These are phyloP conservation scores for Lepidostoma basale DNA, from an alignment of 1,140 invertebrate species.

Conservation along the genomic window DNA sequence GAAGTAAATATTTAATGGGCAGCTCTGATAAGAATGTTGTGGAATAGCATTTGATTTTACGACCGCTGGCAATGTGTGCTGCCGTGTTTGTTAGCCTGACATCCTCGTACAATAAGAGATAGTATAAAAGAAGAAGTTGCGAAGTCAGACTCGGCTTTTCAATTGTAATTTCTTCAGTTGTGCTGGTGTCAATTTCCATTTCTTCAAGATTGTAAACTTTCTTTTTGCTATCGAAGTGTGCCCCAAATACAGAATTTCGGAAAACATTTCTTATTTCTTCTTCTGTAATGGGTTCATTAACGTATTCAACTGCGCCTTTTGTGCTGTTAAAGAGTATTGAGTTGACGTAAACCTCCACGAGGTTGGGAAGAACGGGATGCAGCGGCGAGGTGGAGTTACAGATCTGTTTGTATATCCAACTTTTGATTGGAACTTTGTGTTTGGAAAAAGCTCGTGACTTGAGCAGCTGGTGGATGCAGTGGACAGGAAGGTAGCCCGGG, in stretches of 20 bases:
- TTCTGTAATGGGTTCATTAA: slow-evolving; percentile 91
- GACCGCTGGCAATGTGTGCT: slow-evolving; percentile 69
- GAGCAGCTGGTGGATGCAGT: slow-evolving; percentile 95
- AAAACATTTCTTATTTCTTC: slow-evolving; percentile 89
- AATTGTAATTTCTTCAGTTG: slow-evolving; percentile 61
- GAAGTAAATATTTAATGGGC: slow-evolving; percentile 92
- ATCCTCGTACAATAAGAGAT: slow-evolving; percentile 92
- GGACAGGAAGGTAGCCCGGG: slow-evolving; percentile 91
- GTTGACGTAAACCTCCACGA: slow-evolving; percentile 95
- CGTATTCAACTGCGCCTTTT: slow-evolving; percentile 72
- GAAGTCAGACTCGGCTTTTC: slow-evolving; percentile 79
- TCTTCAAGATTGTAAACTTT: slow-evolving; percentile 55
- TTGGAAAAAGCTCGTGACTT: slow-evolving; percentile 96
- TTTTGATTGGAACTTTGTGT: slow-evolving; percentile 92
- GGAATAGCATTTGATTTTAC: slow-evolving; percentile 86
- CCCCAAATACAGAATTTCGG: slow-evolving; percentile 74
- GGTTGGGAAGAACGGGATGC: slow-evolving; percentile 90
- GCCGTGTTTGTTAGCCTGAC: slow-evolving; percentile 81
- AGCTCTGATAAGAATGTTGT: slow-evolving; percentile 87
- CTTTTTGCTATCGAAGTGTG: slow-evolving; percentile 68
- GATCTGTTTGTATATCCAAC: slow-evolving; percentile 95
- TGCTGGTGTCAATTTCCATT: slow-evolving; percentile 58
- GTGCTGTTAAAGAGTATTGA: slow-evolving; percentile 84
- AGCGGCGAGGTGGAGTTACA: slow-evolving; percentile 84
- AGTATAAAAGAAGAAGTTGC: slow-evolving; percentile 90